These are phyloP conservation scores for Crossaster papposus DNA, from an alignment of 53 echinoderm and acorn worm species.

Conservation along the genomic window DNA sequence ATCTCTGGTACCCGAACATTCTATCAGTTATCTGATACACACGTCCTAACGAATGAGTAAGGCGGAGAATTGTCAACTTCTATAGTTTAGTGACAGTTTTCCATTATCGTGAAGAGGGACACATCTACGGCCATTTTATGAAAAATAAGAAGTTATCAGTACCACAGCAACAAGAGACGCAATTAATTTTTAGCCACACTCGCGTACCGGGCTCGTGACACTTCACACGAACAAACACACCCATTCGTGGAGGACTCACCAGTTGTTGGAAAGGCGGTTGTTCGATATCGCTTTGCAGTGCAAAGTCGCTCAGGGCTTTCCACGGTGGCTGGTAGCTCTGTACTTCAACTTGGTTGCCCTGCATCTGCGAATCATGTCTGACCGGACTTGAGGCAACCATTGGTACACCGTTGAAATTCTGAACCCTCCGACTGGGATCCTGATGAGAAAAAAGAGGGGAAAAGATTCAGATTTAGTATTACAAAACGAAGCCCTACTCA, in stretches of 20 bases:
- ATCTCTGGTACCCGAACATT: background rate
- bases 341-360: conserved; percentile 95
- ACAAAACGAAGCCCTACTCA: background rate
- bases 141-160: background rate
- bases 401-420: conserved; percentile 95
- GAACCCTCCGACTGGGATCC: conserved; percentile 93
- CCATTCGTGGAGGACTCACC: conserved; percentile 65
- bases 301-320: conserved; percentile 99
- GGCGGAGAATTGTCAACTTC: conserved; percentile 31
- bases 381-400: conserved; percentile 99
- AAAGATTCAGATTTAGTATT: background rate
- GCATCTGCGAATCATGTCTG: conserved; percentile 95
- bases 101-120: conserved; percentile 27
- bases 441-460: conserved; percentile 43
- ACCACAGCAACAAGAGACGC: background rate
- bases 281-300: conserved; percentile 95
- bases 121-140: conserved; percentile 26
- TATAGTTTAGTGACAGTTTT: conserved; percentile 37
- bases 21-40: conserved; percentile 41
- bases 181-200: background rate
- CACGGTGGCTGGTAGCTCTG: conserved; percentile 98
- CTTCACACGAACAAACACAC: background rate
- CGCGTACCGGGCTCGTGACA: background rate
- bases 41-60: background rate
- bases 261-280: conserved; percentile 99